phyloP scores from a whole-genome alignment of 2,888 invertebrate species.

The Apodemia mormo region DNA sequence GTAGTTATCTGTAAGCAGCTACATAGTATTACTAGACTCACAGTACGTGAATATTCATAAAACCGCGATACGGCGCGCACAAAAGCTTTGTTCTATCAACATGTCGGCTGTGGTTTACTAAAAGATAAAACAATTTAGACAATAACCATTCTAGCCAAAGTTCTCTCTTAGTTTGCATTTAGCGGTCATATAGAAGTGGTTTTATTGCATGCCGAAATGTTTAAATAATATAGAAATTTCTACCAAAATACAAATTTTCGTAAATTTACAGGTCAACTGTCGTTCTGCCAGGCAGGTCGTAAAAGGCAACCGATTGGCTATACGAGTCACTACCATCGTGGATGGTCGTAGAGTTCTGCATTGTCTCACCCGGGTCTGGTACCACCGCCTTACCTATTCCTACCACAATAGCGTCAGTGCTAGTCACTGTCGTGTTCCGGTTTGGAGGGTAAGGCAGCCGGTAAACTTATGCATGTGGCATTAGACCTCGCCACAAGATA shows the following conservation, averaged over 20 bases:
- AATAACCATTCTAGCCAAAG: conserved; percentile 10
- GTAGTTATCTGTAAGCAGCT: neutral
- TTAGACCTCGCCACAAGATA: too few relatives aligned
- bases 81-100: conserved; percentile 17
- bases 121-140: conserved; percentile 18
- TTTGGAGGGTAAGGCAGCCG: too few relatives aligned
- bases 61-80: conserved; percentile 9
- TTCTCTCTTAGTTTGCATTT: conserved; percentile 14
- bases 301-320: too few relatives aligned
- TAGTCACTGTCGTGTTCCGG: too few relatives aligned
- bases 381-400: too few relatives aligned
- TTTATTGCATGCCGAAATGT: neutral
- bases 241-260: neutral
- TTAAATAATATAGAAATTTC: neutral
- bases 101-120: conserved; percentile 16
- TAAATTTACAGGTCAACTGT: neutral
- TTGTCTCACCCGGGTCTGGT: too few relatives aligned
- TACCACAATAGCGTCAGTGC: too few relatives aligned
- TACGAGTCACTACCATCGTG: too few relatives aligned
- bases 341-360: too few relatives aligned
- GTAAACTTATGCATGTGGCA: too few relatives aligned
- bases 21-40: neutral
- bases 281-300: too few relatives aligned
- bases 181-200: conserved; percentile 12
- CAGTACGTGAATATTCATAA: conserved; percentile 14